A percentile compares a stretch with the other conserved stretches of the same genome.
phyloP scores from a whole-genome alignment of 2,113 vertebrate genomes.

The Pontoporia blainvillei region DNA sequence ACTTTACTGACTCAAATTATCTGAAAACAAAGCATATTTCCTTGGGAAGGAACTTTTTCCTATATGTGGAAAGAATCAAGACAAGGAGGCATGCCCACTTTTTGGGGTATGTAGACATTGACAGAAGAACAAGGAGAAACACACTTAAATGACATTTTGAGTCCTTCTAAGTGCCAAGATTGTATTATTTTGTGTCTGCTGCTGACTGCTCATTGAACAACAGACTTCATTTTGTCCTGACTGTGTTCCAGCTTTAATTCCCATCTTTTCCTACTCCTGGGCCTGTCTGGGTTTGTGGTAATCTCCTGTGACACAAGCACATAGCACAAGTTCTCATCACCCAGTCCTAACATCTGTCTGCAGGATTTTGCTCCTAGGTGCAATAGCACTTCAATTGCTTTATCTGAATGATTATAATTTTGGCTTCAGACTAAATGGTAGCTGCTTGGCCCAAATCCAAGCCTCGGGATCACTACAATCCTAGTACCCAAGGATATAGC shows the following conservation, averaged over 20 bases:
- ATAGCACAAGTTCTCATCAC: not conserved
- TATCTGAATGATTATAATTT: not conserved
- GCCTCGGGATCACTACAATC: not conserved
- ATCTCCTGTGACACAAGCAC: not conserved
- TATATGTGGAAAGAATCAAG: not conserved
- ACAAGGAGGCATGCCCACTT: not conserved
- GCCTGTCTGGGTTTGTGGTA: not conserved
- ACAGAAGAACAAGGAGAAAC: not conserved
- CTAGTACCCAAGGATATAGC: not conserved
- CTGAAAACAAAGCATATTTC: not conserved
- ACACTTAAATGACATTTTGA: not conserved
- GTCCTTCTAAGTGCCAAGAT: not conserved
- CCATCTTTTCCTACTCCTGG: not conserved
- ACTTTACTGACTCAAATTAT: not conserved
- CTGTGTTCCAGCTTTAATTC: not conserved
- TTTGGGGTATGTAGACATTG: not conserved
- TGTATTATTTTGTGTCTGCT: not conserved
- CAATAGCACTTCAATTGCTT: not conserved
- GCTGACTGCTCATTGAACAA: not conserved
- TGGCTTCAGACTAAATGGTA: not conserved
- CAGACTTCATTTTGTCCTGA: not conserved
- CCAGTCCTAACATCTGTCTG: not conserved
- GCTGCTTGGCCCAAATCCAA: not conserved
- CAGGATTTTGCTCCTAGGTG: not conserved
- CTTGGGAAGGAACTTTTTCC: not conserved